Evolutionary conservation across 35 echinoderm and acorn worm genomes (phyloP).

Genomic region (Anneissia japonica): DNA sequence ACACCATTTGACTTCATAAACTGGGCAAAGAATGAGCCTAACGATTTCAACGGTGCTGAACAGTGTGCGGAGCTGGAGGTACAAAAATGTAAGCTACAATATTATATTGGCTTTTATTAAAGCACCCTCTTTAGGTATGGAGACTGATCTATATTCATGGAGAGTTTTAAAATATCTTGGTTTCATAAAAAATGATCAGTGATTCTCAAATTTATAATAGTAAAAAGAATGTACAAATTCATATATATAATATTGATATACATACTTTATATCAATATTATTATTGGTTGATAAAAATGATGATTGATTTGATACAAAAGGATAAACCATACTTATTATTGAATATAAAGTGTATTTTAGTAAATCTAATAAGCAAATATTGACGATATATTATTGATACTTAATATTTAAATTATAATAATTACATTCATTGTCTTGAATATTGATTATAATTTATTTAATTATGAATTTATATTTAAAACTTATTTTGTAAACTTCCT

Average conservation of each 20-base stretch:
- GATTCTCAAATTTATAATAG: neutral
- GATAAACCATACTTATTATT: too few species aligned
- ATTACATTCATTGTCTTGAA: neutral
- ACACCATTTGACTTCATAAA: slow-evolving; percentile 39
- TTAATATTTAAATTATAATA: neutral
- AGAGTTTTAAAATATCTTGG: neutral
- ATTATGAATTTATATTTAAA: neutral
- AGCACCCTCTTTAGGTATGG: neutral
- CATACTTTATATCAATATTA: too few species aligned
- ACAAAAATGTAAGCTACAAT: slow-evolving; percentile 2
- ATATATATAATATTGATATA: neutral
- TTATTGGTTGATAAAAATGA: too few species aligned
- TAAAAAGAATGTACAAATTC: neutral
- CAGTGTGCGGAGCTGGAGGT: slow-evolving; percentile 58
- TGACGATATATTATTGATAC: too few species aligned
- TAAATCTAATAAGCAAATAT: too few species aligned
- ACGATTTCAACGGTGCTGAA: slow-evolving; percentile 77
- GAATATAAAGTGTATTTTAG: too few species aligned
- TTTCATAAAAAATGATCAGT: neutral
- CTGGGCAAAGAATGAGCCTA: slow-evolving; percentile 56
- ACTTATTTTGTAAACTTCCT: neutral
- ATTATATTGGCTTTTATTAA: neutral
- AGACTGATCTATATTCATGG: neutral
- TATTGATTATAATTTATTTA: neutral
- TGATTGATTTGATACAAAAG: too few species aligned